Evolutionary conservation across 2,797 vertebrate genomes (phyloP).

Genomic region (Ambastaia sidthimunki): DNA sequence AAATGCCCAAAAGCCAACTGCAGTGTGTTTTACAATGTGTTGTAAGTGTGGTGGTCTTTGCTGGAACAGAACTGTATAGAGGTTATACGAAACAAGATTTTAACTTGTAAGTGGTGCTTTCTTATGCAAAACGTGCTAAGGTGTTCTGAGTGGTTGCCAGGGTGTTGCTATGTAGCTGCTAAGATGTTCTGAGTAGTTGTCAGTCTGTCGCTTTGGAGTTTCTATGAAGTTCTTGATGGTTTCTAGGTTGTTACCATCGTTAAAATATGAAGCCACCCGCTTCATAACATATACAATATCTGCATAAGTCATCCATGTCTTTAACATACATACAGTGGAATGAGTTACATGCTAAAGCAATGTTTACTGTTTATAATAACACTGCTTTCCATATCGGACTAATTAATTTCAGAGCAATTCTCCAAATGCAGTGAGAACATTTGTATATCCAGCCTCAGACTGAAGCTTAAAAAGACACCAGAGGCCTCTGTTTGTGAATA

Average conservation of each 20-base stretch:
- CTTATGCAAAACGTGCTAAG: not conserved
- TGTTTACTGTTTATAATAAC: not conserved
- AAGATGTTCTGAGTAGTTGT: not conserved
- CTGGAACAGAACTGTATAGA: not conserved
- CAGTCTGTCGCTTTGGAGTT: no score
- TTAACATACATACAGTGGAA: not conserved
- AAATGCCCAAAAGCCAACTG: slow-evolving; percentile 35
- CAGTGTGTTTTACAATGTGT: slow-evolving; percentile 12
- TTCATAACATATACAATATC: no score
- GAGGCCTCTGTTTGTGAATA: slow-evolving; percentile 45
- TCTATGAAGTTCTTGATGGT: no score
- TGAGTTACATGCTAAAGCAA: not conserved
- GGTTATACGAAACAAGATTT: not conserved
- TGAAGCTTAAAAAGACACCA: slow-evolving; percentile 35
- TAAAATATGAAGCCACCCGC: no score
- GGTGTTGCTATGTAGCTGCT: not conserved
- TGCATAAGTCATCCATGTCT: not conserved
- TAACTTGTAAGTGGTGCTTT: not conserved
- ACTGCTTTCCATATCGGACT: not conserved
- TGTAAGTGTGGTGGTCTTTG: slow-evolving; percentile 5
- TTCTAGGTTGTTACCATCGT: no score
- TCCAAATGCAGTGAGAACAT: slow-evolving; percentile 10
- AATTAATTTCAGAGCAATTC: slow-evolving; percentile 11
- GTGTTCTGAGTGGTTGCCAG: not conserved
- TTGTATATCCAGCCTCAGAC: slow-evolving; percentile 30